A percentile compares a stretch with the other conserved stretches of the same genome.
These are phyloP conservation scores for Limnephilus rhombicus DNA, from an alignment of 2,888 invertebrate species.

Conservation along the genomic window DNA sequence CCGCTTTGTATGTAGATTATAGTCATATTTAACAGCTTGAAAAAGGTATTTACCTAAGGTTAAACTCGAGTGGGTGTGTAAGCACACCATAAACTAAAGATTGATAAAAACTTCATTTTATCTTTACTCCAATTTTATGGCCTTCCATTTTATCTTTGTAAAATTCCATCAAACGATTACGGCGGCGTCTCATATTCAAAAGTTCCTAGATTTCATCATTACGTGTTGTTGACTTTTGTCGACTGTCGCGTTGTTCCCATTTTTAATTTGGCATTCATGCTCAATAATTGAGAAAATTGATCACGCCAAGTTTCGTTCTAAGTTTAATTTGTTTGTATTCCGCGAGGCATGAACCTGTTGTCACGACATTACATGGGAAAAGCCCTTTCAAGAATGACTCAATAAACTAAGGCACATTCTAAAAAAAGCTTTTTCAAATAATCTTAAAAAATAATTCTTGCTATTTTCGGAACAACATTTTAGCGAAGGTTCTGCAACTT, in stretches of 20 bases:
- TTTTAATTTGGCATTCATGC: slow-evolving; percentile 25
- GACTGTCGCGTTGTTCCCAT: neutral
- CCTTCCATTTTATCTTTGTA: neutral
- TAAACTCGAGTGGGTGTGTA: neutral
- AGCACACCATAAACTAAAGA: neutral
- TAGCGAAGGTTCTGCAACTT: neutral
- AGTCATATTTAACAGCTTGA: too few species aligned
- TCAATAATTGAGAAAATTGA: slow-evolving; percentile 14
- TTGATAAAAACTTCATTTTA: neutral
- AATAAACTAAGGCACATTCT: neutral
- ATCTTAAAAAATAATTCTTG: neutral
- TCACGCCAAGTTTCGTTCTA: slow-evolving; percentile 36
- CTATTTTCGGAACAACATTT: neutral
- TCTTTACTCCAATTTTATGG: neutral
- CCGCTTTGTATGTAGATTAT: too few species aligned
- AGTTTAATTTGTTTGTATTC: slow-evolving; percentile 4
- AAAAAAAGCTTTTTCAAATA: neutral
- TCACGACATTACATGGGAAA: slow-evolving; percentile 20
- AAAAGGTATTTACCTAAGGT: neutral
- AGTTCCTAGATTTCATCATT: neutral
- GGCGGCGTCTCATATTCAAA: neutral
- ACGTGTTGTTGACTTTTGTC: slow-evolving; percentile 15
- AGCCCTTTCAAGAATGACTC: neutral
- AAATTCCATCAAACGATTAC: neutral
- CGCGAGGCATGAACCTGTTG: slow-evolving; percentile 10